Conservation (phyloP, 92 coral and sea anemone species). For the Pocillopora meandrina region DNA sequence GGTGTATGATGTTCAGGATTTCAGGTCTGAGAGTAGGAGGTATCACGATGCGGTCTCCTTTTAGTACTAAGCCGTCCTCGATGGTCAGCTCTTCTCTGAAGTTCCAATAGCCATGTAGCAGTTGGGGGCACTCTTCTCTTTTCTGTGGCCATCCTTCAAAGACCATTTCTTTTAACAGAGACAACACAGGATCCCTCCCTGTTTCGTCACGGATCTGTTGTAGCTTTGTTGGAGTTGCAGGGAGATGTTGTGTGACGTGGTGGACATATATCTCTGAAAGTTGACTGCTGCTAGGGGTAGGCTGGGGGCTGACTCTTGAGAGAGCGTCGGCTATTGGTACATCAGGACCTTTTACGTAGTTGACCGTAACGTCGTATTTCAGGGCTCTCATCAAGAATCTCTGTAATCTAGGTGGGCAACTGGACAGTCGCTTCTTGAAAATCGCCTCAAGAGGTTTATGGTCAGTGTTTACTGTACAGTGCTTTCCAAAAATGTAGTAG, state of each 20-base stretch:
- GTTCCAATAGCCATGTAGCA: conserved; percentile 35
- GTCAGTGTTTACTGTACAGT: conserved; percentile 49
- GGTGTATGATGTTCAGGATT: no score
- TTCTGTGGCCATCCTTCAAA: conserved; percentile 49
- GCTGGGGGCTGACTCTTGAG: conserved; percentile 54
- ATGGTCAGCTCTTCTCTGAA: conserved; percentile 38
- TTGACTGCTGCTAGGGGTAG: no score
- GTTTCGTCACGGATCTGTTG: no score
- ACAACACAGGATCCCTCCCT: no score
- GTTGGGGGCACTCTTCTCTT: conserved; percentile 50
- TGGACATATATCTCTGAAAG: no score
- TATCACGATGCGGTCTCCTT: conserved; percentile 39
- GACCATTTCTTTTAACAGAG: conserved; percentile 28
- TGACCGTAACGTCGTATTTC: conserved; percentile 51
- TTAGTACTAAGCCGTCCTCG: conserved; percentile 39
- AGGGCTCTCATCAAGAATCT: conserved; percentile 55
- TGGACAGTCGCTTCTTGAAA: conserved; percentile 48
- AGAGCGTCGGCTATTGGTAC: conserved; percentile 64
- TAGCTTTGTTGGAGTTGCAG: no score
- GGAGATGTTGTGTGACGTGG: no score
- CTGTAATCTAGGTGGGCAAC: conserved; percentile 64
- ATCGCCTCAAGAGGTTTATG: conserved; percentile 56
- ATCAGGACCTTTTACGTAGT: conserved; percentile 48
- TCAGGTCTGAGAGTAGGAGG: conserved; percentile 8
- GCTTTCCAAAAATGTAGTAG: conserved; percentile 32